A percentile compares a stretch with the other conserved stretches of the same genome.
Evolutionary conservation across 2,113 vertebrate genomes (phyloP).

Genomic region (Reinhardtius hippoglossoides): DNA sequence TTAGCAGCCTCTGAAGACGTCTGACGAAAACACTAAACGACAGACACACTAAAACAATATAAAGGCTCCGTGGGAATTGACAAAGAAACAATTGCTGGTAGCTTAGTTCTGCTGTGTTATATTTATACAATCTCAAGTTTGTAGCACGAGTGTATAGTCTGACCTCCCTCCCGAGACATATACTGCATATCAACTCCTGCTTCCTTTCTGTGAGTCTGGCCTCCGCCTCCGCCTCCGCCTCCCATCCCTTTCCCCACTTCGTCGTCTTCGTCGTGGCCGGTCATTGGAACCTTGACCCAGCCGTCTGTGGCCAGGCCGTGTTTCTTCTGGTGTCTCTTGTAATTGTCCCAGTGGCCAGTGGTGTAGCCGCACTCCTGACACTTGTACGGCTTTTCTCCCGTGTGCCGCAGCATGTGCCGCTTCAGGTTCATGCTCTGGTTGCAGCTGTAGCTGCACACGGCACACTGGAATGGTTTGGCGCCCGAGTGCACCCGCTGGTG

Average conservation of each 20-base stretch:
- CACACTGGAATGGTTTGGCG: conserved; percentile 95
- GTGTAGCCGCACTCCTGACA: conserved; percentile 94
- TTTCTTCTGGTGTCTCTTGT: conserved; percentile 98
- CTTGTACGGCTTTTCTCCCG: conserved; percentile 94
- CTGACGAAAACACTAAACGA: conserved; percentile 58
- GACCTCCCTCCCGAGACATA: conserved; percentile 61
- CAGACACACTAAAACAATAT: conserved; percentile 51
- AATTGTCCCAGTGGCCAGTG: conserved; percentile 99
- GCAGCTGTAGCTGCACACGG: conserved; percentile 95
- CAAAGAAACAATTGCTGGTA: conserved; percentile 71
- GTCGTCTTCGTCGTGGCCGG: conserved; percentile 55
- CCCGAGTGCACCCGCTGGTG: conserved; percentile 97
- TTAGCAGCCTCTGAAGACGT: conserved; percentile 78
- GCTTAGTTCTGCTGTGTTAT: conserved; percentile 71
- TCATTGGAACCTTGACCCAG: conserved; percentile 86
- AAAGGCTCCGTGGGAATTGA: conserved; percentile 61
- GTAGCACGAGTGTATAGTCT: conserved; percentile 64
- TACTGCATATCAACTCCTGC: conserved; percentile 66
- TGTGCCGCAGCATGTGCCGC: conserved; percentile 97
- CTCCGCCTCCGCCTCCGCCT: conserved; percentile 47
- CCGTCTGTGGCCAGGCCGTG: conserved; percentile 88
- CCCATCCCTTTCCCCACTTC: conserved; percentile 61
- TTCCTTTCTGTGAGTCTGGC: conserved; percentile 61
- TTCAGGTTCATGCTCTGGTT: conserved; percentile 99
- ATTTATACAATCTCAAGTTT: conserved; percentile 73